Base-by-base conservation (phyloP, 1,140 invertebrate species). In the Mizuhopecten yessoensis region DNA sequence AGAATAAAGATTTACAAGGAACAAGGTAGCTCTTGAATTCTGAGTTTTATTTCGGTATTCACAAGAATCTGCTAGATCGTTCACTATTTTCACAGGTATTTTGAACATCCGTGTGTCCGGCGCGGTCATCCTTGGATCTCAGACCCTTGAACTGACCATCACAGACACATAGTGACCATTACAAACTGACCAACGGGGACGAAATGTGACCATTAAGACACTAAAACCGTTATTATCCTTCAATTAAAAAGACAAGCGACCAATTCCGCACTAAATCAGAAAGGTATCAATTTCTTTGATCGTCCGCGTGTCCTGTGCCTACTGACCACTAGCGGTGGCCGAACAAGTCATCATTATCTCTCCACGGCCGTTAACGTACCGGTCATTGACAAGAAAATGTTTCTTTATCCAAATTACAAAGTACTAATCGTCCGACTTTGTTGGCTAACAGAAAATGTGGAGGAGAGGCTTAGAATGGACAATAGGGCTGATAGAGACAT, bases 231-330 rank as follows among this genome's bases (percentile, higher is more conserved):
- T 75, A 75, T 75, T 75, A 75, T 75, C 57, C n/a, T 75, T 29
- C 57, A 75, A 75, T 75, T 75, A 75, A 75, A 75, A 75, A 75
- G 57, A 75, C 57, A 75, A 75, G 23, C 57, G 57, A 17, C 57
- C 57, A 75, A 75, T 75, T 75, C 57, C 57, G 23, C 29, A 75
- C 57, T 75, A 75, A 75, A 75, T 75, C 57, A 75, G 57, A 75
- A 75, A 75, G 57, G 57, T 75, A 75, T 75, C 57, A 75, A 75
- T 75, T 75, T 75, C 57, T 75, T 75, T 75, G 57, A 75, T 75
- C 57, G 57, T 11, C 57, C 57, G 57, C 57, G 57, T 75, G 57
- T 75, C 57, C 57, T 29, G 57, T 75, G 57, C n/a, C 57, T 75
- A 11, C 11, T 75, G 57, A 75, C 57, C 57, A 75, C 57, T 75